These are phyloP conservation scores for Diplodus puntazzo DNA, from an alignment of 2,797 vertebrate genomes.

Conservation along the genomic window DNA sequence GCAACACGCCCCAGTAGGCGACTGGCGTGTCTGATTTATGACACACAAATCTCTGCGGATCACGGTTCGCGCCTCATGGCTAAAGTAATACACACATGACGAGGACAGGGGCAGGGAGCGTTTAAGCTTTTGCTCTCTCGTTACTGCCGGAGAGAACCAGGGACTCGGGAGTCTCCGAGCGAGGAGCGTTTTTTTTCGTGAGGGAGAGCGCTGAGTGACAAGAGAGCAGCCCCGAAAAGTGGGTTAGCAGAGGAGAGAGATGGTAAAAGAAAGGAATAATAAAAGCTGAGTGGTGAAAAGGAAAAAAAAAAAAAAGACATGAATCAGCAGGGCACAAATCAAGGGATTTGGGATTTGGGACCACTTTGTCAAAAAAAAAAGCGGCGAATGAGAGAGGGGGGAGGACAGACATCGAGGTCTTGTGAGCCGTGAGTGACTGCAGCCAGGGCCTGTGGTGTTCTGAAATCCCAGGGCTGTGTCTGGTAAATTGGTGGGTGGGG, in stretches of 20 bases:
- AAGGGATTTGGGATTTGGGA: conserved; percentile 38
- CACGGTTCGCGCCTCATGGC: conserved; percentile 44
- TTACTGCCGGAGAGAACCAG: conserved; percentile 29
- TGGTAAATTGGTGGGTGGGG: conserved; percentile 83
- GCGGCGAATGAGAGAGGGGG: conserved; percentile 40
- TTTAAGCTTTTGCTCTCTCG: conserved; percentile 19
- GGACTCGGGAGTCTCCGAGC: conserved; percentile 19
- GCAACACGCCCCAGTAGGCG: conserved; percentile 19
- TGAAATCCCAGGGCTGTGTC: conserved; percentile 67
- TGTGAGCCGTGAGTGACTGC: conserved; percentile 57
- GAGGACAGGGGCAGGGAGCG: conserved; percentile 3
- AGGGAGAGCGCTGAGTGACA: neutral
- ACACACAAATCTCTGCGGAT: conserved; percentile 47
- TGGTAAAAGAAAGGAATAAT: conserved; percentile 26
- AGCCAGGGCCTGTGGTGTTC: conserved; percentile 70
- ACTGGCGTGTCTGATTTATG: conserved; percentile 55
- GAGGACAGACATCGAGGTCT: conserved; percentile 56
- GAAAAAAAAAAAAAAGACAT: conserved; percentile 15
- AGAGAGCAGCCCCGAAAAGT: conserved; percentile 28
- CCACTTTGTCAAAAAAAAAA: conserved; percentile 18
- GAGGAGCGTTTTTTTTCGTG: neutral
- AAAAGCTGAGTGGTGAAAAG: conserved; percentile 30
- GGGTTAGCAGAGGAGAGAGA: conserved; percentile 34
- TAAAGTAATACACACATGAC: conserved; percentile 51
- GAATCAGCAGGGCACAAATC: conserved; percentile 40